phyloP scores from a whole-genome alignment of 2,797 vertebrate species.

The Clarias platycephalus region DNA sequence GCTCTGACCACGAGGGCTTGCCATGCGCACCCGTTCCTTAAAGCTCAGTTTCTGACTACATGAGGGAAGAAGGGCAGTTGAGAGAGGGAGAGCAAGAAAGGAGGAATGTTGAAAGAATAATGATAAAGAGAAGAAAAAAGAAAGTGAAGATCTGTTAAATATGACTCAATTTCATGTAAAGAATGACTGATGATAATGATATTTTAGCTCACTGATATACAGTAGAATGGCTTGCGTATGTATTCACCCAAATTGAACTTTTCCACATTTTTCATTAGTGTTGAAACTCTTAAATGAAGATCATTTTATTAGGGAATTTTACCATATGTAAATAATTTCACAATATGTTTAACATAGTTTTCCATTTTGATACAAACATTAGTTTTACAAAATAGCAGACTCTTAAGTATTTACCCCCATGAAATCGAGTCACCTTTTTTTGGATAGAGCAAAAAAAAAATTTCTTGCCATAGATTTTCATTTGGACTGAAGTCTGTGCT shows the following conservation, averaged over 20 bases:
- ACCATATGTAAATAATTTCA: not conserved
- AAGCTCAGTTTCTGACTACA: conserved; percentile 94
- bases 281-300: not conserved
- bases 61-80: conserved; percentile 19
- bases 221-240: not conserved
- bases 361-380: not conserved
- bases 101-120: not conserved
- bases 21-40: conserved; percentile 93
- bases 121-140: conserved; percentile 26
- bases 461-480: not conserved
- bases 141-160: conserved; percentile 25
- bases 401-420: not conserved
- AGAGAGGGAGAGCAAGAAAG: conserved; percentile 16
- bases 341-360: not conserved
- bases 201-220: conserved; percentile 5
- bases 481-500: no score
- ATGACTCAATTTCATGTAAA: conserved; percentile 39
- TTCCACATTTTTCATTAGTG: not conserved
- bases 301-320: not conserved
- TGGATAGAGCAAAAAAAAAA: not conserved
- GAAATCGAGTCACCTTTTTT: not conserved
- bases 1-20: conserved; percentile 93
- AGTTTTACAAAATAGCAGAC: not conserved
- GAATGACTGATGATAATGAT: not conserved
- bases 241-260: not conserved